Base-by-base conservation (phyloP, 2,797 vertebrate genomes). In the Peromyscus attwateri region DNA sequence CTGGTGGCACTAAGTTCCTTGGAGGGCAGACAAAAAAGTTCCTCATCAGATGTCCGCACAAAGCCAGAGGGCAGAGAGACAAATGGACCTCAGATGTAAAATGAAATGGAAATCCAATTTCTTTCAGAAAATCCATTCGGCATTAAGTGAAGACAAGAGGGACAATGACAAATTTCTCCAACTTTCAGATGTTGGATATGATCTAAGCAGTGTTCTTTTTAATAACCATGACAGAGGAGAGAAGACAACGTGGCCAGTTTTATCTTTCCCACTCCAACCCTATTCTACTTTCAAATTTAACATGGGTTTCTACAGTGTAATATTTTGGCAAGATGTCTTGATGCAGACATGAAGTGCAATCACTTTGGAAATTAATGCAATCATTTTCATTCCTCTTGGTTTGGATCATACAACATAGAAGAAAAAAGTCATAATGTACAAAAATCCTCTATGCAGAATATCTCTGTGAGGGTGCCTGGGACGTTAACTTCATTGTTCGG, bases 301-400 rank as follows among this genome's bases (percentile, higher is more conserved):
- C 49, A 95, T 91, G 25, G 16, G 62, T 19, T 79, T 60, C 34
- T 87, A 17, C 52, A 94, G 75, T 79, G 11, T 46, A 87, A 66
- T 92, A 90, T 97, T 97, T 97, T 92, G 91, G 84, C 77, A 96
- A 79, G 49, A 85, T 52, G 19, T 89, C 88, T 95, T 92, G 55
- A 66, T 3, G n/a, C 11, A 81, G 46, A 88, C 25, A 90, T 57
- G n/a, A 96, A 66, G 21, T 81, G 10, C 49, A 89, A 76, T 91
- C 84, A 95, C 73, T 85, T 70, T 55, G 43, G 27, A 7, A 93
- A 95, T 94, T 75, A 94, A 77, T 64, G 73, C 19, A 64, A 60
- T 96, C 19, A 68, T 25, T 92, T 87, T 40, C 21, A 85, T 85
- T 97, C 83, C 6, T 97, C 64, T 60, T 57, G 87, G 68, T 82